phyloP scores from a whole-genome alignment of 2,113 vertebrate genomes.

The Hippocampus zosterae region DNA sequence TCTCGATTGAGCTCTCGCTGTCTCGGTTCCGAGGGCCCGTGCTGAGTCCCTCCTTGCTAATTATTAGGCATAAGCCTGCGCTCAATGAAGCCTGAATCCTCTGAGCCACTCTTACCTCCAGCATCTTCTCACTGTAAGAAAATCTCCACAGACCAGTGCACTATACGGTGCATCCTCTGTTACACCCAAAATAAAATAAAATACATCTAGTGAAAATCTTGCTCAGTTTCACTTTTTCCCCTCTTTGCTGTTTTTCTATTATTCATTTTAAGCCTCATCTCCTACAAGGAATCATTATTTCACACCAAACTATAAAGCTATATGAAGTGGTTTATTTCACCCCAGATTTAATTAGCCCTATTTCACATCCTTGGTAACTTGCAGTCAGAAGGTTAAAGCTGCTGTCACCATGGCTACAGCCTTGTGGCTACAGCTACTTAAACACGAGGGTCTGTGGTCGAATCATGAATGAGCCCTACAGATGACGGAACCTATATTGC shows the following conservation, averaged over 20 bases:
- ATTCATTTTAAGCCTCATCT: conserved; percentile 7
- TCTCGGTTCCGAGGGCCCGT: conserved; percentile 39
- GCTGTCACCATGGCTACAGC: conserved; percentile 61
- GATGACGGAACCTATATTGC: conserved; percentile 52
- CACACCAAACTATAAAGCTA: conserved; percentile 1
- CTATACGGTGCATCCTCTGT: conserved; percentile 30
- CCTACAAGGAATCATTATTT: conserved; percentile 9
- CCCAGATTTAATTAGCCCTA: conserved; percentile 33
- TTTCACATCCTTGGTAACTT: conserved; percentile 41
- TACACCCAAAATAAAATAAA: no score
- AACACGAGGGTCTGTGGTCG: conserved; percentile 52
- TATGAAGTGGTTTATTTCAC: conserved; percentile 19
- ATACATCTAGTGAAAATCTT: conserved; percentile 8
- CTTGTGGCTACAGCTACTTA: conserved; percentile 51
- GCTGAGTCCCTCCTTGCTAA: conserved; percentile 64
- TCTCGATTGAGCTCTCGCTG: conserved; percentile 22
- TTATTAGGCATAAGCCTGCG: conserved; percentile 66
- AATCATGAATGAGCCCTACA: conserved; percentile 51
- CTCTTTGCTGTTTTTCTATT: background rate
- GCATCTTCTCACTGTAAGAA: conserved; percentile 58
- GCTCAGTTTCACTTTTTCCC: background rate
- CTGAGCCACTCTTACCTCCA: conserved; percentile 65
- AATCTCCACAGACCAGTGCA: conserved; percentile 59
- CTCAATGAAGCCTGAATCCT: conserved; percentile 69
- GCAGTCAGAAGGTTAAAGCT: conserved; percentile 45